Conservation (phyloP, 2,113 vertebrate species). For the Coptodon rendalli region DNA sequence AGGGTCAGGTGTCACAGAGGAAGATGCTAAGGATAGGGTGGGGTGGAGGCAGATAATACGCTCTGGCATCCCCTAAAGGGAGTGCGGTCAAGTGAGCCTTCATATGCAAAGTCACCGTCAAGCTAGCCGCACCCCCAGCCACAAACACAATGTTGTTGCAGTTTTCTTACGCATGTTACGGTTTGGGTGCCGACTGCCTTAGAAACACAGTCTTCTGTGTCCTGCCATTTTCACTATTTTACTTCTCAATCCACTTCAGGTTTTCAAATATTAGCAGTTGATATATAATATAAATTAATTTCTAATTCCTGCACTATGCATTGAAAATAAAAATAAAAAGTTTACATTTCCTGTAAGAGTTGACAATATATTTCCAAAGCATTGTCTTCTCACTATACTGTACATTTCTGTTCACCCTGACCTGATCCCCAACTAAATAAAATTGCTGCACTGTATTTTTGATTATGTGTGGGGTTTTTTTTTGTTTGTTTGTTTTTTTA, state of each 20-base stretch:
- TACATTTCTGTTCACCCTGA: not conserved
- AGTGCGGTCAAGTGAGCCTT: not conserved
- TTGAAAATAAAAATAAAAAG: fast-evolving
- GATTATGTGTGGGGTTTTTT: not conserved
- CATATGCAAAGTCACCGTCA: not conserved
- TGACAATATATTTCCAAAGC: not conserved
- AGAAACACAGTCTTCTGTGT: not conserved
- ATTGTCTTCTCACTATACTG: not conserved
- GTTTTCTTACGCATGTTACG: not conserved
- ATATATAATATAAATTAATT: not conserved
- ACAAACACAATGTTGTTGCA: not conserved
- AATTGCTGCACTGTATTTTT: not conserved
- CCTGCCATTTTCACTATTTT: not conserved
- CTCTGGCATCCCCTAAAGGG: not conserved
- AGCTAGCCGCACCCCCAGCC: not conserved
- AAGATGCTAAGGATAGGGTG: not conserved
- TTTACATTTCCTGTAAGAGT: not conserved
- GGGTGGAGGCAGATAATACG: not conserved
- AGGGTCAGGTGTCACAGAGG: not conserved
- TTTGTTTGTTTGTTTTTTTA: not conserved
- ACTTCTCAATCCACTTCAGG: not conserved
- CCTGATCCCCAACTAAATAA: not conserved
- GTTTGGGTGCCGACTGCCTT: not conserved
- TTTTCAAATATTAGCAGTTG: not conserved
- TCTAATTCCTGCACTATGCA: not conserved